A percentile compares a stretch with the other conserved stretches of the same genome.
Conservation (phyloP, 2,888 invertebrate genomes). For the Drosophila eohydei region DNA sequence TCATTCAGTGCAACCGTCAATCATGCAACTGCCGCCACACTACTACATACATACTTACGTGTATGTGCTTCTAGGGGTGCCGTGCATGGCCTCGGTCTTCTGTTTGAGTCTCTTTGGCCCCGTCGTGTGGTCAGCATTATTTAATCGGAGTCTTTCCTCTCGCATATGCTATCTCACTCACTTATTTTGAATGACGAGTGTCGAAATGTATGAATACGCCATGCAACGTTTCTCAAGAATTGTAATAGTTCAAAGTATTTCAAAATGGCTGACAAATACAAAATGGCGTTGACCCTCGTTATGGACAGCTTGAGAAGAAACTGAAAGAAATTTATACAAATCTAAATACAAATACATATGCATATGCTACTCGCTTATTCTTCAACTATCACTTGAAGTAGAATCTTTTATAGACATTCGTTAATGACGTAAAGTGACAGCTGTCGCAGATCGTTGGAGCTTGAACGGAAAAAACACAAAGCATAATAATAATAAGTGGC, state of each 20-base stretch:
- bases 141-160: conserved; percentile 22
- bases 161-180: conserved; percentile 18
- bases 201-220: conserved; percentile 4
- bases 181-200: conserved; percentile 32
- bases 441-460: conserved; percentile 20
- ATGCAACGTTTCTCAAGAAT: conserved; percentile 5
- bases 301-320: conserved; percentile 1
- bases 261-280: conserved; percentile 42
- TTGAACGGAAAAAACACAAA: neutral
- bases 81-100: conserved; percentile 20
- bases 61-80: conserved; percentile 8
- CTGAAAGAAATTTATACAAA: neutral
- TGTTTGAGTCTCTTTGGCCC: conserved; percentile 3
- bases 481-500: conserved; percentile 1
- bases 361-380: neutral
- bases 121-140: conserved; percentile 11
- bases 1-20: conserved; percentile 57
- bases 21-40: conserved; percentile 38
- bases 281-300: conserved; percentile 39
- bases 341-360: neutral
- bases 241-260: conserved; percentile 6
- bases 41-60: conserved; percentile 1
- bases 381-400: neutral
- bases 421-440: conserved; percentile 33
- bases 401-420: conserved; percentile 9